These are phyloP conservation scores for Campopleginae sp. DNA, from an alignment of 2,888 invertebrate genomes.

Conservation along the genomic window DNA sequence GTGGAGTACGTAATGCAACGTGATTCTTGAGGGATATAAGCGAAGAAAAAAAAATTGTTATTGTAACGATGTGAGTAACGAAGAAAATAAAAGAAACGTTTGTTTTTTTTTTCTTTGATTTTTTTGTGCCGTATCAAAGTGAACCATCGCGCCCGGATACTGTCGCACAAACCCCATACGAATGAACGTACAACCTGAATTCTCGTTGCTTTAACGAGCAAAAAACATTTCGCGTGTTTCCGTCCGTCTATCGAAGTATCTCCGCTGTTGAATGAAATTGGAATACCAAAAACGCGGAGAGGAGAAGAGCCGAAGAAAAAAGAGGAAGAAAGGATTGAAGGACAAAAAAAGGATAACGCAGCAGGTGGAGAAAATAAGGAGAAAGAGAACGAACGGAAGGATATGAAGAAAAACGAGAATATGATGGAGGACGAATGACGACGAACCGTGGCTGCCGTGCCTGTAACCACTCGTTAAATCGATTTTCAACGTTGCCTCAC, in stretches of 20 bases:
- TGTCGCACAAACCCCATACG: conserved; percentile 15
- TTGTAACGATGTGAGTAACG: conserved; percentile 51
- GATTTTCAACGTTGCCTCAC: conserved; percentile 65
- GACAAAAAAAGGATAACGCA: background rate
- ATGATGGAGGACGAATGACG: conserved; percentile 42
- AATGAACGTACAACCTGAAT: conserved; percentile 26
- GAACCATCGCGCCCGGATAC: conserved; percentile 35
- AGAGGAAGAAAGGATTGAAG: background rate
- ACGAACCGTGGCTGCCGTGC: conserved; percentile 59
- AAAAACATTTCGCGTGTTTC: conserved; percentile 60
- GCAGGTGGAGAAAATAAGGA: conserved; percentile 12
- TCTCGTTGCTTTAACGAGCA: conserved; percentile 62
- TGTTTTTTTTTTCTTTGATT: background rate
- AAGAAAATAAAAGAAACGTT: conserved; percentile 47
- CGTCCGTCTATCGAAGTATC: conserved; percentile 54
- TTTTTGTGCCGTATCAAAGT: conserved; percentile 31
- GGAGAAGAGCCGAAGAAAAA: conserved; percentile 6
- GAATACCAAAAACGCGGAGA: conserved; percentile 50
- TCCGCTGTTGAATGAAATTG: conserved; percentile 63
- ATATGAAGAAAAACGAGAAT: conserved; percentile 34
- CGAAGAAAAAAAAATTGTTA: conserved; percentile 6
- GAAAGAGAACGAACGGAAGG: conserved; percentile 22
- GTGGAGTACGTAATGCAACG: conserved; percentile 29
- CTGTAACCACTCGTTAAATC: conserved; percentile 69
- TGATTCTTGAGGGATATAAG: conserved; percentile 34